These are phyloP conservation scores for Acromyrmex echinatior DNA, from an alignment of 1,140 invertebrate species.

Conservation along the genomic window DNA sequence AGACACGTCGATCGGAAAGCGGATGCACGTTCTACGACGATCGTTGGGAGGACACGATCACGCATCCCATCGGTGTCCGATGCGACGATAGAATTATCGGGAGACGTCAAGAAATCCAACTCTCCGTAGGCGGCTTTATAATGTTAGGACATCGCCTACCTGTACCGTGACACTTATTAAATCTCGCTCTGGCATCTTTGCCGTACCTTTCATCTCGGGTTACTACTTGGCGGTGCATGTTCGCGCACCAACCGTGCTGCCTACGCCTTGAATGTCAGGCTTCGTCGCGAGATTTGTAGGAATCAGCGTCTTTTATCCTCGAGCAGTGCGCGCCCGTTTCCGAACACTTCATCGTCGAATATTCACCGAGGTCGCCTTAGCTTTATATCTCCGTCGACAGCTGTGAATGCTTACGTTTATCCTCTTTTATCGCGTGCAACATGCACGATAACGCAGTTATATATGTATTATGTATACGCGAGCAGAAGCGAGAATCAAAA, in stretches of 20 bases:
- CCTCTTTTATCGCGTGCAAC: neutral
- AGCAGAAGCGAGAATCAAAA: conserved; percentile 17
- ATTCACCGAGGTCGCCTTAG: conserved; percentile 12
- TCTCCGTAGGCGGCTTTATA: conserved; percentile 77
- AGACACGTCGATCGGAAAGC: conserved; percentile 51
- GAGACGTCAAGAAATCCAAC: conserved; percentile 73
- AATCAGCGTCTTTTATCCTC: conserved; percentile 50
- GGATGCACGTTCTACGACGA: conserved; percentile 63
- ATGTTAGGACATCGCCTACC: conserved; percentile 78
- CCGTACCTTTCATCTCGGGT: conserved; percentile 68
- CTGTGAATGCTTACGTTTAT: conserved; percentile 11
- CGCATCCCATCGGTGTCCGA: neutral
- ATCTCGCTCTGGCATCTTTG: conserved; percentile 79
- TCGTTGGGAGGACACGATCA: conserved; percentile 66
- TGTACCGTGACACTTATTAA: conserved; percentile 78
- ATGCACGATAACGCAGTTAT: conserved; percentile 17
- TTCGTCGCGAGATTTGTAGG: conserved; percentile 65
- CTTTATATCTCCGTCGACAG: conserved; percentile 27
- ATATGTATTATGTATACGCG: neutral
- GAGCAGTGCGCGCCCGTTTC: neutral
- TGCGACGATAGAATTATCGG: conserved; percentile 64
- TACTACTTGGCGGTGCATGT: conserved; percentile 62
- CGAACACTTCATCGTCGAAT: conserved; percentile 21
- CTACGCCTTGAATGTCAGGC: conserved; percentile 64
- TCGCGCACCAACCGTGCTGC: conserved; percentile 46